phyloP scores from a whole-genome alignment of 2,797 vertebrate genomes.

The Sebastes taczanowskii region DNA sequence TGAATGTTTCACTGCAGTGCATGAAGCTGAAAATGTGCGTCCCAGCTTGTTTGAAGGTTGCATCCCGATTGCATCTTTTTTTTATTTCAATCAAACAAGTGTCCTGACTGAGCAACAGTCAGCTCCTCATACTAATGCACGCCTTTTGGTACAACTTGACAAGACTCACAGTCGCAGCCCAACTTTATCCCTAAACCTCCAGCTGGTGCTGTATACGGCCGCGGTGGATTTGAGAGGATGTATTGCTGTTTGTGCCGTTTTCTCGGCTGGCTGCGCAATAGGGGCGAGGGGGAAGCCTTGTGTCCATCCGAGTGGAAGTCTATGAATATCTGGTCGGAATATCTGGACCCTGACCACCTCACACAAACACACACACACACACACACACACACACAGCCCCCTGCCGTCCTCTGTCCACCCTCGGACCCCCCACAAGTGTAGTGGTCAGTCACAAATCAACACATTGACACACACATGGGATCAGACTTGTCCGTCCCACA shows the following conservation, averaged over 20 bases:
- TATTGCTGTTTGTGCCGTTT: constrained; percentile 58
- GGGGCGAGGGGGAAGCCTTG: constrained; percentile 32
- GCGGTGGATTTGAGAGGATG: constrained; percentile 31
- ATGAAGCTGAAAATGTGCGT: constrained; percentile 33
- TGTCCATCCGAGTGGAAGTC: constrained; percentile 77
- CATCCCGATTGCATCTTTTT: neutral
- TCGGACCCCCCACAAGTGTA: constrained; percentile 29
- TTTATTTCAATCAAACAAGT: constrained; percentile 26
- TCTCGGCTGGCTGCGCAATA: constrained; percentile 66
- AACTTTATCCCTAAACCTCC: constrained; percentile 54
- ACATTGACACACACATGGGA: neutral
- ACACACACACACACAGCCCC: neutral
- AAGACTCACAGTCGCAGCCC: neutral
- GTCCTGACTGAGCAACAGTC: constrained; percentile 12
- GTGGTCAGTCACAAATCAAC: constrained; percentile 42
- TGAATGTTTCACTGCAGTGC: constrained; percentile 25
- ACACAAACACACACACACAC: neutral
- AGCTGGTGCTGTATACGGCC: constrained; percentile 29
- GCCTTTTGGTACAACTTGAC: constrained; percentile 3
- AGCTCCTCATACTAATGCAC: constrained; percentile 32
- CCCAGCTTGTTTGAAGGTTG: constrained; percentile 17
- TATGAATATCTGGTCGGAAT: constrained; percentile 78
- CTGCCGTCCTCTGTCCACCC: constrained; percentile 25
- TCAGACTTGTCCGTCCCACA: neutral
- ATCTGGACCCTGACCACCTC: constrained; percentile 8